These are phyloP conservation scores for Axea sp. DNA, from an alignment of 2,888 invertebrate genomes.

Conservation along the genomic window DNA sequence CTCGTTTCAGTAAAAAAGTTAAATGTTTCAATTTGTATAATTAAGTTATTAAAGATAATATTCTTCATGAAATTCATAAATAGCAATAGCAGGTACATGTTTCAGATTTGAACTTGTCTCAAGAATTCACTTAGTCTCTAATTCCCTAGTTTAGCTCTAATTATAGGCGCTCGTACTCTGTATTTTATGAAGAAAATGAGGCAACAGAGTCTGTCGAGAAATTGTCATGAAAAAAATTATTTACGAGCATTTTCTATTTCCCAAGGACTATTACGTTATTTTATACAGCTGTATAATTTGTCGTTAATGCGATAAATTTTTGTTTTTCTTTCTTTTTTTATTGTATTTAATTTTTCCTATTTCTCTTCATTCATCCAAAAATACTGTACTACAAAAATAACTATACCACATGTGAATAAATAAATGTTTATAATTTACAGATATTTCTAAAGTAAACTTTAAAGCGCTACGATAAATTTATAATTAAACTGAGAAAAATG, in stretches of 20 bases:
- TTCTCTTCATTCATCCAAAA: too few relatives aligned
- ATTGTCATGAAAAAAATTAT: conserved; percentile 36
- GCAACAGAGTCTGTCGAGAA: conserved; percentile 33
- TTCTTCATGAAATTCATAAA: too few relatives aligned
- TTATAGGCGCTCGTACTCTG: conserved; percentile 53
- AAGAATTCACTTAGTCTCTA: conserved; percentile 53
- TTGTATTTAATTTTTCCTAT: too few relatives aligned
- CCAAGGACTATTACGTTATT: conserved; percentile 2
- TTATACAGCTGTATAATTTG: not conserved
- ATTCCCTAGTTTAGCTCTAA: conserved; percentile 61
- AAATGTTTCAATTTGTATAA: too few relatives aligned
- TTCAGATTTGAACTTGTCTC: conserved; percentile 55
- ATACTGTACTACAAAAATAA: too few relatives aligned
- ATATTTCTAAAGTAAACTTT: too few relatives aligned
- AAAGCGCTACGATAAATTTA: too few relatives aligned
- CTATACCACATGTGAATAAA: too few relatives aligned
- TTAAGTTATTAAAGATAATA: not conserved
- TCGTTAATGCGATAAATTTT: not conserved
- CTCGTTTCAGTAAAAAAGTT: too few relatives aligned
- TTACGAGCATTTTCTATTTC: conserved; percentile 24
- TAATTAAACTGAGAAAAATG: too few relatives aligned
- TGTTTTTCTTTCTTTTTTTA: not conserved
- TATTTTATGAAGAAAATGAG: conserved; percentile 54
- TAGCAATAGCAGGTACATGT: conserved; percentile 5
- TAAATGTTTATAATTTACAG: too few relatives aligned